phyloP scores from a whole-genome alignment of 2,797 vertebrate genomes.

The Bovichtus variegatus region DNA sequence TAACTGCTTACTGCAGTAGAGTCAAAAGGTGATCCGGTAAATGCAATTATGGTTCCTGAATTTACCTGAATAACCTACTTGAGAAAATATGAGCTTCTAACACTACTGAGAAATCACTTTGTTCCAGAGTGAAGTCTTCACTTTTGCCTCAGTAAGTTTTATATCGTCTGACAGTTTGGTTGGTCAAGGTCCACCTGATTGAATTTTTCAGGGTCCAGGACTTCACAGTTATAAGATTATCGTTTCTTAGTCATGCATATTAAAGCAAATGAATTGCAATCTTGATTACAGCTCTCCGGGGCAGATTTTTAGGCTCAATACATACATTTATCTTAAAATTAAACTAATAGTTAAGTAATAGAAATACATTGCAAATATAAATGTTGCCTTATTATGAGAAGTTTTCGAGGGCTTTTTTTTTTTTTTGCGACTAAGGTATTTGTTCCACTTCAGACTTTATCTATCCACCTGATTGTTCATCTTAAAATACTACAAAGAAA shows the following conservation, averaged over 20 bases:
- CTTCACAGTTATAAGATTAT: slow-evolving; percentile 18
- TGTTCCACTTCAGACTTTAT: too few species aligned
- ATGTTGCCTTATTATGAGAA: too few species aligned
- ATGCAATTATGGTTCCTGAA: neutral
- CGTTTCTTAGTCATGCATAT: slow-evolving; percentile 24
- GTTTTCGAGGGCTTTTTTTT: too few species aligned
- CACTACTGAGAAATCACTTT: slow-evolving; percentile 7
- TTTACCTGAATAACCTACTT: slow-evolving; percentile 1
- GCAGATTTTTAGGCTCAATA: slow-evolving; percentile 49
- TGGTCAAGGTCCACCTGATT: slow-evolving; percentile 55
- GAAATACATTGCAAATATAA: slow-evolving; percentile 10
- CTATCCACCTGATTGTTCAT: too few species aligned
- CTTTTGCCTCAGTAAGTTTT: slow-evolving; percentile 30
- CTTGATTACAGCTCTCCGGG: slow-evolving; percentile 35
- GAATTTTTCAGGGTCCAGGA: slow-evolving; percentile 38
- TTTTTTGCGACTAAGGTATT: too few species aligned
- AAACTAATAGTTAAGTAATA: slow-evolving; percentile 24
- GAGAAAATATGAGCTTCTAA: slow-evolving; percentile 6
- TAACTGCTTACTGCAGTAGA: neutral
- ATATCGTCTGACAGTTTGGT: slow-evolving; percentile 41
- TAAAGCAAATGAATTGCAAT: slow-evolving; percentile 40
- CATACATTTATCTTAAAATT: slow-evolving; percentile 39
- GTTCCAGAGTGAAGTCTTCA: slow-evolving; percentile 25
- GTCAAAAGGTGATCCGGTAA: neutral
- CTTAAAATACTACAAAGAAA: too few species aligned